Conservation (phyloP, 92 coral and sea anemone genomes). For the Chrysogorgia sp. region DNA sequence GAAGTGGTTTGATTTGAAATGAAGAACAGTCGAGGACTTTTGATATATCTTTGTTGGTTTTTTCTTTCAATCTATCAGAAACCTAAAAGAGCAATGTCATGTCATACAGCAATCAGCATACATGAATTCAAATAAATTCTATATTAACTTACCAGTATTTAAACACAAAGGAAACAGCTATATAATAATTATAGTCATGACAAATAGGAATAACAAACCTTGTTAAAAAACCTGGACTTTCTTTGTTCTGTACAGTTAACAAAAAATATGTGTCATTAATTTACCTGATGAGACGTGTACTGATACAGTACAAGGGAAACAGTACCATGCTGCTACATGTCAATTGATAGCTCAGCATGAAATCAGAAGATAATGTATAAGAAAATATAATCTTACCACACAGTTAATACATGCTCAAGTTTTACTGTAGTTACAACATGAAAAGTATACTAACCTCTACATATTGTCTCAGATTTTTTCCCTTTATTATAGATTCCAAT, state of each 20-base stretch:
- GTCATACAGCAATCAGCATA: neutral
- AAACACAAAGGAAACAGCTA: neutral
- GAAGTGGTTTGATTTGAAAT: constrained; percentile 56
- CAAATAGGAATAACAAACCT: neutral
- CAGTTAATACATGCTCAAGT: too few species aligned
- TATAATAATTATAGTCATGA: neutral
- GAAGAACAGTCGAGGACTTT: constrained; percentile 89
- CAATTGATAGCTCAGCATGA: too few species aligned
- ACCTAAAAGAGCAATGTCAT: constrained; percentile 43
- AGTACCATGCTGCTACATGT: neutral
- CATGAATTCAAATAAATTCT: neutral
- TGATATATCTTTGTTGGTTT: constrained; percentile 76
- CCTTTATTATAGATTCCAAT: constrained; percentile 89
- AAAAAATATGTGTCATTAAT: neutral
- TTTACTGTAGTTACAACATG: too few species aligned
- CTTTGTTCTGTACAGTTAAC: constrained; percentile 6
- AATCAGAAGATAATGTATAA: neutral
- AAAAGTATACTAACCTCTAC: constrained; percentile 75
- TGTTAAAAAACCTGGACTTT: constrained; percentile 4
- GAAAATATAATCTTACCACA: too few species aligned
- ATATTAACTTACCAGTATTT: neutral
- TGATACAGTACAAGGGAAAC: neutral
- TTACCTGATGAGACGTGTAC: neutral
- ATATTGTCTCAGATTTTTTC: constrained; percentile 74
- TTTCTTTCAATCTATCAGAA: constrained; percentile 55